phyloP scores from a whole-genome alignment of 1,140 invertebrate genomes.

The Drosophila jambulina region DNA sequence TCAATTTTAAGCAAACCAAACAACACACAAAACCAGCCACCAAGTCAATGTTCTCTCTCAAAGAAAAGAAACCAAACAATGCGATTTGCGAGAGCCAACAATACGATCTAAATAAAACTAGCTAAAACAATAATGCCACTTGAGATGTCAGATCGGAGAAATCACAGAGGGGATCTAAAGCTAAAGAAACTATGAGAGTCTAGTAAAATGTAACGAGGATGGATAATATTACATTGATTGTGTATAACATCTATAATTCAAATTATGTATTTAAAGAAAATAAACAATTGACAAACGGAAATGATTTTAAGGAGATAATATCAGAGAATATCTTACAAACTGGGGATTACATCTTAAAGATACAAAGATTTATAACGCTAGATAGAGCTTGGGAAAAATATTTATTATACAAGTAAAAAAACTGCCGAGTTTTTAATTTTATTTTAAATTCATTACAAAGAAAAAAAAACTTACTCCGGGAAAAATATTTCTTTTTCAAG shows the following conservation, averaged over 20 bases:
- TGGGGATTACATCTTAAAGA: not conserved
- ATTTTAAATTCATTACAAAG: not conserved
- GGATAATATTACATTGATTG: conserved; percentile 65
- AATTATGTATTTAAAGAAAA: conserved; percentile 76
- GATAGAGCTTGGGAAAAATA: not conserved
- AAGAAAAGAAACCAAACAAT: conserved; percentile 21
- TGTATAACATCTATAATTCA: conserved; percentile 78
- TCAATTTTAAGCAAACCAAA: conserved; percentile 77
- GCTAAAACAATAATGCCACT: conserved; percentile 22
- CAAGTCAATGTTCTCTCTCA: conserved; percentile 54
- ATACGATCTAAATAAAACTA: conserved; percentile 49
- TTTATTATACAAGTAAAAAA: not conserved
- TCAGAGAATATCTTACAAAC: not conserved
- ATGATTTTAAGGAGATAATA: conserved; percentile 9
- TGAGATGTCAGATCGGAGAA: conserved; percentile 19
- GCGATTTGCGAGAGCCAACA: conserved; percentile 36
- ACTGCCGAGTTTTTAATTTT: not conserved
- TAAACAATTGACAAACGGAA: conserved; percentile 71
- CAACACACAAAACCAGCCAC: conserved; percentile 43
- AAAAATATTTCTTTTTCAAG: no score
- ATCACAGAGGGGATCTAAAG: conserved; percentile 25
- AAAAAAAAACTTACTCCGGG: not conserved
- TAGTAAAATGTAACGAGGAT: conserved; percentile 68
- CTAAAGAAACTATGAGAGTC: conserved; percentile 48
- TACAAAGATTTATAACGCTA: not conserved